A percentile compares a stretch with the other conserved stretches of the same genome.
Conservation (phyloP, 1,140 invertebrate species). For the Reticulitermes speratus region DNA sequence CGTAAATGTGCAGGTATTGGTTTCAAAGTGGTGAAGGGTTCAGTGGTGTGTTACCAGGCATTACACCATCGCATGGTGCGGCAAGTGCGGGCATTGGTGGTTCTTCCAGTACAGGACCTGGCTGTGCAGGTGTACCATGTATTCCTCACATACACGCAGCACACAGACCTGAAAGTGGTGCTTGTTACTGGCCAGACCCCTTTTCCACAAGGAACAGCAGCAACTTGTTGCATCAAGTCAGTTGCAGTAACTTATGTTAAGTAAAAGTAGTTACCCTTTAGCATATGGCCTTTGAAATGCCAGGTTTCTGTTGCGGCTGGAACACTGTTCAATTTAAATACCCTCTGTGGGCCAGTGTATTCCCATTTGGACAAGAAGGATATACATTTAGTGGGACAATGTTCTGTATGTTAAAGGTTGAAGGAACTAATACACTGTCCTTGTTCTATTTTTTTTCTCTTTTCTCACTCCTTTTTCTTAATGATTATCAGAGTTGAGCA, state of each 20-base stretch:
- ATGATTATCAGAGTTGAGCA: too few species aligned
- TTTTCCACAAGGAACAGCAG: conserved; percentile 72
- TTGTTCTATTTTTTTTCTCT: not conserved
- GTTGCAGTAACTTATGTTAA: conserved; percentile 31
- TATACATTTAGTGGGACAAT: too few species aligned
- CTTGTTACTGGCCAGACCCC: conserved; percentile 71
- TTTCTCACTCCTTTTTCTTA: too few species aligned
- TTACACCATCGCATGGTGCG: conserved; percentile 49
- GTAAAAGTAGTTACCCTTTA: conserved; percentile 36
- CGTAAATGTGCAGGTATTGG: too few species aligned
- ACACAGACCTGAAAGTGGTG: conserved; percentile 70
- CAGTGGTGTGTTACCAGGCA: conserved; percentile 43
- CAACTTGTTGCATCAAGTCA: conserved; percentile 68
- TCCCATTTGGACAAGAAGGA: too few species aligned
- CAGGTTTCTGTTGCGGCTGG: too few species aligned
- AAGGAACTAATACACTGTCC: too few species aligned
- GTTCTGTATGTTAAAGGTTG: too few species aligned
- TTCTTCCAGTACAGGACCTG: conserved; percentile 89
- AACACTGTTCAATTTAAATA: too few species aligned
- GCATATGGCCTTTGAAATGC: too few species aligned
- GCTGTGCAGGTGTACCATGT: conserved; percentile 87
- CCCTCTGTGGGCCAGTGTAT: too few species aligned
- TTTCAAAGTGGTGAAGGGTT: too few species aligned
- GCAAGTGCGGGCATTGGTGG: conserved; percentile 77
- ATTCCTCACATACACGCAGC: conserved; percentile 69